Base-by-base conservation (phyloP, 1,140 invertebrate genomes). In the Leptopilina boulardi region DNA sequence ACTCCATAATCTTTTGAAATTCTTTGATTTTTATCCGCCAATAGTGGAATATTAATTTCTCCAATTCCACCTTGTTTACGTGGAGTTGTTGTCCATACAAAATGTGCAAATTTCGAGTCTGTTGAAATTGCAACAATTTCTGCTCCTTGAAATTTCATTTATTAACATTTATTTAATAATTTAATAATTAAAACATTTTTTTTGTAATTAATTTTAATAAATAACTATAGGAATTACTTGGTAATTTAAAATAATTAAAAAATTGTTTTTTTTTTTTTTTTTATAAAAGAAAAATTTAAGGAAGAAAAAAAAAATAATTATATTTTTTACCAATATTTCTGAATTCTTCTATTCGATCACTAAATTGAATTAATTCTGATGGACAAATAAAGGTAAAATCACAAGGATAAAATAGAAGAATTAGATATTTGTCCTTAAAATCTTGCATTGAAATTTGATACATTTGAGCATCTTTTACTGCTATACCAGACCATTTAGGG, bases 61-160 rank as follows among this genome's bases (percentile, higher is more conserved):
- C 98, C 98, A 13, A 99, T 91, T 79, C 98, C 98, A 85, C 97
- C 98, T 88, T 98, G 93, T 87, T 99, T 98, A 26, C 98, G 93
- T 3, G 97, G 94, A 0, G 96, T 98, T 85, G 98, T 97, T 47
- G 97, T 93, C 97, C 97, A 98, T 0, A 97, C 97, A 83, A 97
- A 93, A 90, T 98, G 97, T 18, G 93, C 93, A 90, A 95, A 98
- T 86, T 97, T 95, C 30, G 95, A 96, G 90, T 98, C 97, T 38
- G 96, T 97, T 73, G 96, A 97, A 74, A 94, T 94, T 70, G 93
- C 97, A 82, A 98, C 92, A 10, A 98, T 91, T 84, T 96, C 94
- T 85, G 96, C 96, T 23, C 87, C 91, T 85, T 51, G 5, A 11
- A 73, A 42, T 23, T 19, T 44, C 13, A 44, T 44, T 44, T 15